Evolutionary conservation across 2,888 invertebrate species (phyloP).

Genomic region (Cryptophagus acutangulus): DNA sequence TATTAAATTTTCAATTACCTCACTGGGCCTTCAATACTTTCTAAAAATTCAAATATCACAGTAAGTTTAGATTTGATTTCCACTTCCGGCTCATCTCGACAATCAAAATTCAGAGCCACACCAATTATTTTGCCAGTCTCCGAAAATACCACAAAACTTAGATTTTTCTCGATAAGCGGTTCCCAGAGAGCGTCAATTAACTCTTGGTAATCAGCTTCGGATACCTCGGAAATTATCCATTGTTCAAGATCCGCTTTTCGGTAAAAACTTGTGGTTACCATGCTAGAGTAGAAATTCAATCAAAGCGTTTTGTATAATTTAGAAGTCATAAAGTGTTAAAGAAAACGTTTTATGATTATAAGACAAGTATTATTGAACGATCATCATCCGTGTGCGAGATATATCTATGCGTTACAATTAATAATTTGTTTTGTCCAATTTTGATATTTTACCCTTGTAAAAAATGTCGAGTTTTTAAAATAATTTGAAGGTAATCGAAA

Average conservation of each 20-base stretch:
- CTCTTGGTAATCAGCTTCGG: slow-evolving; percentile 62
- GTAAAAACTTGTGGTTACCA: slow-evolving; percentile 80
- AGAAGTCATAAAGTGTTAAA: too few species aligned
- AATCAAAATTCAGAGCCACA: slow-evolving; percentile 76
- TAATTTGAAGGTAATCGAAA: too few species aligned
- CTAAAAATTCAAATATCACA: slow-evolving; percentile 74
- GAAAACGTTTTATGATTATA: too few species aligned
- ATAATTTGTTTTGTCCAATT: too few species aligned
- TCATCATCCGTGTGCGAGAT: too few species aligned
- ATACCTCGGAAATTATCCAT: slow-evolving; percentile 67
- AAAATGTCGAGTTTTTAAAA: too few species aligned
- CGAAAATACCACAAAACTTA: slow-evolving; percentile 64
- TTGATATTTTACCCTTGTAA: too few species aligned
- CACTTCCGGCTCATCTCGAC: slow-evolving; percentile 72
- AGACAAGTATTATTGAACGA: too few species aligned
- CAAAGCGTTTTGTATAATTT: too few species aligned
- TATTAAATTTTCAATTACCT: slow-evolving; percentile 46
- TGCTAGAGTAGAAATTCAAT: too few species aligned
- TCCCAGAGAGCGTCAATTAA: slow-evolving; percentile 68
- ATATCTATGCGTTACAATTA: too few species aligned
- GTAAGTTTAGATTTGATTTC: slow-evolving; percentile 63
- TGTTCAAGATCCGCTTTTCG: slow-evolving; percentile 81
- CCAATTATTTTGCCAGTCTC: slow-evolving; percentile 59
- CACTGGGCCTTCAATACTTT: slow-evolving; percentile 69
- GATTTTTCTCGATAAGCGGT: slow-evolving; percentile 61